These are phyloP conservation scores for Rhinophrynus dorsalis DNA, from an alignment of 2,797 vertebrate species.

Conservation along the genomic window DNA sequence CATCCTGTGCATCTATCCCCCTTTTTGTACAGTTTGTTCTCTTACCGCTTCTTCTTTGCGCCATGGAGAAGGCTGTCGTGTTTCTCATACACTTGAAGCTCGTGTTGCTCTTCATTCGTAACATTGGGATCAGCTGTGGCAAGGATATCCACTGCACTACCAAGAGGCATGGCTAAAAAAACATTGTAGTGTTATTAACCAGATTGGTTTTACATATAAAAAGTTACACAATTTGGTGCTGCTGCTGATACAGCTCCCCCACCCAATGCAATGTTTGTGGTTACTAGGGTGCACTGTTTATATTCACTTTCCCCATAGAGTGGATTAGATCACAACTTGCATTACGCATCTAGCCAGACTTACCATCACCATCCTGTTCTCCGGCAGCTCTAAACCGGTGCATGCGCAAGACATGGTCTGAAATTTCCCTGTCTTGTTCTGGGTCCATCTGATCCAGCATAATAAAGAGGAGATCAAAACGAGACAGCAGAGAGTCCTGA, in stretches of 20 bases:
- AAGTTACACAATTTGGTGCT: neutral
- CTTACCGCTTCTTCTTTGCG: conserved; percentile 80
- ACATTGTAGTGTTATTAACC: too few relatives aligned
- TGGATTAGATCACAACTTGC: too few relatives aligned
- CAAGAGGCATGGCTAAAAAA: conserved; percentile 82
- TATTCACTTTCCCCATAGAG: too few relatives aligned
- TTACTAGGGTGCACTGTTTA: too few relatives aligned
- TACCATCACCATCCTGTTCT: conserved; percentile 89
- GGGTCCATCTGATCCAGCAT: conserved; percentile 95
- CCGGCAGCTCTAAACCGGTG: conserved; percentile 89
- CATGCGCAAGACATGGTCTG: conserved; percentile 92
- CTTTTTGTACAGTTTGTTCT: too few relatives aligned
- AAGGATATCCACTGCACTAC: conserved; percentile 85
- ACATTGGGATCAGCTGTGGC: conserved; percentile 86
- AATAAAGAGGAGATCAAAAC: conserved; percentile 96
- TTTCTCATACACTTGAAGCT: conserved; percentile 92
- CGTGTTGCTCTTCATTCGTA: conserved; percentile 77
- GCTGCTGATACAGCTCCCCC: too few relatives aligned
- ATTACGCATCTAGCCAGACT: too few relatives aligned
- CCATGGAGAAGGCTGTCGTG: conserved; percentile 92
- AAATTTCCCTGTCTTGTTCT: conserved; percentile 91
- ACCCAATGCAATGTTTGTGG: too few relatives aligned
- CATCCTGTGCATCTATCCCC: too few relatives aligned
- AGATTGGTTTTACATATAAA: too few relatives aligned
- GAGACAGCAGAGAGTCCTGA: conserved; percentile 93